Conservation (phyloP, 92 coral and sea anemone genomes). For the Epizoanthus ramosus region DNA sequence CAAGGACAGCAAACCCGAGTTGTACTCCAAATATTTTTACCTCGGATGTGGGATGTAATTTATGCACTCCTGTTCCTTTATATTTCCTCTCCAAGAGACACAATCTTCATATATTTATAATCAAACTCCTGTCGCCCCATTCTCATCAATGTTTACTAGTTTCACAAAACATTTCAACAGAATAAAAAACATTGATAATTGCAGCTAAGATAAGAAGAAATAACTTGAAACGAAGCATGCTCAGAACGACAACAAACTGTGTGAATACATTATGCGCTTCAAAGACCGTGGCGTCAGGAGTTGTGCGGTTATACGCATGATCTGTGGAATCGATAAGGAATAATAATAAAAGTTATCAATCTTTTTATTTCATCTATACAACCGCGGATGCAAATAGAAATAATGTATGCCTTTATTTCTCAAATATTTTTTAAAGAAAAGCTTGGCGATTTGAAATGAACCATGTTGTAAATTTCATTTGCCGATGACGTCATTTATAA, state of each 20-base stretch:
- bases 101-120: neutral
- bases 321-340: neutral
- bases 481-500: neutral
- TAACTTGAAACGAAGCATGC: neutral
- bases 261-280: neutral
- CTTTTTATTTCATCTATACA: neutral
- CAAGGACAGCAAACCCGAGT: neutral
- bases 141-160: neutral
- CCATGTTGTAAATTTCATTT: no score
- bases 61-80: neutral
- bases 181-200: neutral
- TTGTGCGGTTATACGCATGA: neutral
- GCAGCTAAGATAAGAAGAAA: neutral
- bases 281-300: neutral
- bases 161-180: neutral
- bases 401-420: neutral
- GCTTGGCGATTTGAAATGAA: neutral
- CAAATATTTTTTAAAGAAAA: neutral
- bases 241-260: neutral
- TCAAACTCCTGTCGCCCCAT: neutral
- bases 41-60: conserved; percentile 32
- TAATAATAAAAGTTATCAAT: neutral
- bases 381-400: neutral
- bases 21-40: neutral
- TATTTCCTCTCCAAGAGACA: neutral